These are phyloP conservation scores for Dryobota labecula DNA, from an alignment of 2,888 invertebrate species.

Conservation along the genomic window DNA sequence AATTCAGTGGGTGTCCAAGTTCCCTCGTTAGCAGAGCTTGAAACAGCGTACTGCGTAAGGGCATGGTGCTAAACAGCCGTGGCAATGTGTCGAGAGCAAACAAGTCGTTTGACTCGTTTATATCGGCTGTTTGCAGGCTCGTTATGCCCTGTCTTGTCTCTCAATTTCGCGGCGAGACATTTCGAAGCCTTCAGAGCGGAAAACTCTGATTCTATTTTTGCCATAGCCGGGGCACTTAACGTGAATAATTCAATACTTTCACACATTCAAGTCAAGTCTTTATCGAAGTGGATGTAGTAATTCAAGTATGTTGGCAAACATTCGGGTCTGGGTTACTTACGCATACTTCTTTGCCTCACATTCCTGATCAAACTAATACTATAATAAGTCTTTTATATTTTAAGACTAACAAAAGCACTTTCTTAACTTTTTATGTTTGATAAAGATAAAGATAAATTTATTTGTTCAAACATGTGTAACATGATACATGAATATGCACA, in stretches of 20 bases:
- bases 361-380: constrained; percentile 21
- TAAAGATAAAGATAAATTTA: no score
- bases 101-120: constrained; percentile 77
- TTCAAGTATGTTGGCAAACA: constrained; percentile 53
- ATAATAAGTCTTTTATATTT: constrained; percentile 2
- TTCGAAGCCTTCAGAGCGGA: constrained; percentile 60
- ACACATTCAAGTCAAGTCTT: constrained; percentile 56
- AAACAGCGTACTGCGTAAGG: constrained; percentile 44
- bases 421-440: constrained; percentile 1
- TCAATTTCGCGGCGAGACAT: constrained; percentile 66
- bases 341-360: constrained; percentile 10
- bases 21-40: constrained; percentile 64
- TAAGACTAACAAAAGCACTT: background rate
- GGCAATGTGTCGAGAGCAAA: constrained; percentile 72
- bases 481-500: no score
- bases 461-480: no score
- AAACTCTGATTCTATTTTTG: constrained; percentile 67
- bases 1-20: constrained; percentile 57
- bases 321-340: constrained; percentile 32
- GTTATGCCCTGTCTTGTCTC: constrained; percentile 69
- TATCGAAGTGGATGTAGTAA: constrained; percentile 54
- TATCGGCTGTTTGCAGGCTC: constrained; percentile 77
- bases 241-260: constrained; percentile 66
- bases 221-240: constrained; percentile 55
- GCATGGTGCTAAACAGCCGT: constrained; percentile 61